Percentiles rank a stretch among this genome's conserved stretches.
phyloP scores from a whole-genome alignment of 2,797 vertebrate species.

The Hippocampus kuda region DNA sequence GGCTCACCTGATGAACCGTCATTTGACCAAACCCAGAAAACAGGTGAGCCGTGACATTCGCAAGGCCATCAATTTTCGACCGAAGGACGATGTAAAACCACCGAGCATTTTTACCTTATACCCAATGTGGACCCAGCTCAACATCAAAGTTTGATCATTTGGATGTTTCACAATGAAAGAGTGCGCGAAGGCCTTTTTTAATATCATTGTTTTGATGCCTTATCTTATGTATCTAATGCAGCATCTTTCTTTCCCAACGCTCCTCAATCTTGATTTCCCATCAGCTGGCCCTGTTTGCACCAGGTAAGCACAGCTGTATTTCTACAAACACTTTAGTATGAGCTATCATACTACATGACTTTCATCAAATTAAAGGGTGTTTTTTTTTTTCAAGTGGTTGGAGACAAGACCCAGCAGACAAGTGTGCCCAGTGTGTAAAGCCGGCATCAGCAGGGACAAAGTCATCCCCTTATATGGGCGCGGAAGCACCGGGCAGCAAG shows the following conservation, averaged over 20 bases:
- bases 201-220: neutral
- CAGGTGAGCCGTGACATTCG: too few relatives aligned
- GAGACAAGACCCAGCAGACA: constrained; percentile 95
- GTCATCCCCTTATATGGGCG: constrained; percentile 95
- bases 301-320: constrained; percentile 70
- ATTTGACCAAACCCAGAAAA: too few relatives aligned
- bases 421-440: constrained; percentile 98
- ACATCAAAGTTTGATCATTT: too few relatives aligned
- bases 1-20: too few relatives aligned
- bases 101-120: too few relatives aligned
- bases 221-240: constrained; percentile 17
- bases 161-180: too few relatives aligned
- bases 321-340: neutral
- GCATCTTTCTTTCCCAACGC: constrained; percentile 1
- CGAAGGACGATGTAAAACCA: too few relatives aligned
- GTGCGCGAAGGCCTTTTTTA: too few relatives aligned
- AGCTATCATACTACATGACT: too few relatives aligned
- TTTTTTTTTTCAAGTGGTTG: constrained; percentile 74
- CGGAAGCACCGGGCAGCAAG: constrained; percentile 92
- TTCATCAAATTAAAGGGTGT: too few relatives aligned
- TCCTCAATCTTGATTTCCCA: neutral
- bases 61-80: too few relatives aligned
- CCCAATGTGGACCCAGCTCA: too few relatives aligned
- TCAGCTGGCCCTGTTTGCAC: constrained; percentile 97
- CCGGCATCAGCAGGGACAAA: constrained; percentile 95